Conservation (phyloP, 2,797 vertebrate genomes). For the Benthosema pterotum region DNA sequence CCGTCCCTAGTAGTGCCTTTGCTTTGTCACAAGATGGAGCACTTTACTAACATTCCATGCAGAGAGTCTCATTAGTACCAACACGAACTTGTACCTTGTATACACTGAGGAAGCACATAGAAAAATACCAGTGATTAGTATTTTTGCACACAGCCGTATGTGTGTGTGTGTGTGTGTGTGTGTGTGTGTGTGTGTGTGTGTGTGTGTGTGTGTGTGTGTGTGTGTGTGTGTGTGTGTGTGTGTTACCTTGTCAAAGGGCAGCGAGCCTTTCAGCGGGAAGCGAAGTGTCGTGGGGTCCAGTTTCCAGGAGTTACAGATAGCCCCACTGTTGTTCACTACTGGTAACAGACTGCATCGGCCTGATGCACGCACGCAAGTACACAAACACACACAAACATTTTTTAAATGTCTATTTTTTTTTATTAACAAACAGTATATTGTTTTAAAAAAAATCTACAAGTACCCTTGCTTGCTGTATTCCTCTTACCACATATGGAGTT, state of each 20-base stretch:
- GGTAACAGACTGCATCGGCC: slow-evolving; percentile 97
- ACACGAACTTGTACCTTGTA: too few relatives aligned
- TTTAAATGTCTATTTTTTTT: too few relatives aligned
- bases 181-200: too few relatives aligned
- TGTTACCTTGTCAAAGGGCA: slow-evolving; percentile 95
- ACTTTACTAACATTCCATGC: too few relatives aligned
- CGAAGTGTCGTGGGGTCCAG: slow-evolving; percentile 94
- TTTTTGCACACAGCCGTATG: background rate
- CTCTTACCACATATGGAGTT: slow-evolving; percentile 98
- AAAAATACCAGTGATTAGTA: too few relatives aligned
- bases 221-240: background rate
- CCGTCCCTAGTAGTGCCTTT: background rate
- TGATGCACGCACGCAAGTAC: slow-evolving; percentile 51
- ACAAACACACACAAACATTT: background rate
- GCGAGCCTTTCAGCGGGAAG: slow-evolving; percentile 94
- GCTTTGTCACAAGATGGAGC: too few relatives aligned
- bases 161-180: background rate
- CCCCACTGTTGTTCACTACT: slow-evolving; percentile 98
- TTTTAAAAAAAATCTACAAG: too few relatives aligned
- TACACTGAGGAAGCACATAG: too few relatives aligned
- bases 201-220: background rate
- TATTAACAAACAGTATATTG: too few relatives aligned
- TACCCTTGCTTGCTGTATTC: background rate
- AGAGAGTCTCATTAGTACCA: too few relatives aligned
- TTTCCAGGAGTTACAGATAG: slow-evolving; percentile 99